A percentile compares a stretch with the other conserved stretches of the same genome.
These are phyloP conservation scores for Embiotoca jacksoni DNA, from an alignment of 2,113 vertebrate genomes.

Conservation along the genomic window DNA sequence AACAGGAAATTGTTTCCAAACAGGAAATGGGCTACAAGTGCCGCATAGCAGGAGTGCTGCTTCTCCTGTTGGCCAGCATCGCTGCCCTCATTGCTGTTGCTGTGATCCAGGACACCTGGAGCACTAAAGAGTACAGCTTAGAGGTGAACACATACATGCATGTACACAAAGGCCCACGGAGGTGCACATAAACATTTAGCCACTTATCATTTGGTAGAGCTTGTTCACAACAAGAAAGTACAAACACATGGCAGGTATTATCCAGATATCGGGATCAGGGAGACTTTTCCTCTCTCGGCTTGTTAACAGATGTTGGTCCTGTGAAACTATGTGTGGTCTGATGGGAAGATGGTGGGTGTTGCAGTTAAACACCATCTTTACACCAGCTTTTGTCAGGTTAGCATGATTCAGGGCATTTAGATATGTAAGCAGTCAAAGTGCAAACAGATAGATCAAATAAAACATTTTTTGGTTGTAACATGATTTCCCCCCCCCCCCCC, in stretches of 20 bases:
- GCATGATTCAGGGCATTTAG: too few species aligned
- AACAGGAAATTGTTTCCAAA: slow-evolving; percentile 82
- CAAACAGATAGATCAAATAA: background rate
- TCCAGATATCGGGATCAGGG: slow-evolving; percentile 19
- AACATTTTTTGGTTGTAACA: background rate
- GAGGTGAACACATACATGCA: slow-evolving; percentile 83
- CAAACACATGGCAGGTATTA: background rate
- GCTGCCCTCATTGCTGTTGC: slow-evolving; percentile 88
- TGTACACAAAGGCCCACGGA: background rate
- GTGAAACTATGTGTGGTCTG: background rate
- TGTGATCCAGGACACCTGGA: slow-evolving; percentile 88
- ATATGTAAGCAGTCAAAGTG: background rate
- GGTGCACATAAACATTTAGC: background rate
- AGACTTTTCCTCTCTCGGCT: background rate
- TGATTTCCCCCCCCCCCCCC: background rate
- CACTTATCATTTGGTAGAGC: background rate
- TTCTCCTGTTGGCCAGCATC: slow-evolving; percentile 88
- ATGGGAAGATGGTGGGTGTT: background rate
- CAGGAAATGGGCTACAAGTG: slow-evolving; percentile 80
- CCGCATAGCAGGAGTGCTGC: slow-evolving; percentile 80
- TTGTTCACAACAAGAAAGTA: background rate
- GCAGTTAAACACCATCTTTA: background rate
- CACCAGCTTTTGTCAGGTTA: too few species aligned
- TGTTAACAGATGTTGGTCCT: background rate
- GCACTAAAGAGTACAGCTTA: slow-evolving; percentile 78